These are phyloP conservation scores for Apodemia duryi DNA, from an alignment of 2,888 invertebrate genomes.

Conservation along the genomic window DNA sequence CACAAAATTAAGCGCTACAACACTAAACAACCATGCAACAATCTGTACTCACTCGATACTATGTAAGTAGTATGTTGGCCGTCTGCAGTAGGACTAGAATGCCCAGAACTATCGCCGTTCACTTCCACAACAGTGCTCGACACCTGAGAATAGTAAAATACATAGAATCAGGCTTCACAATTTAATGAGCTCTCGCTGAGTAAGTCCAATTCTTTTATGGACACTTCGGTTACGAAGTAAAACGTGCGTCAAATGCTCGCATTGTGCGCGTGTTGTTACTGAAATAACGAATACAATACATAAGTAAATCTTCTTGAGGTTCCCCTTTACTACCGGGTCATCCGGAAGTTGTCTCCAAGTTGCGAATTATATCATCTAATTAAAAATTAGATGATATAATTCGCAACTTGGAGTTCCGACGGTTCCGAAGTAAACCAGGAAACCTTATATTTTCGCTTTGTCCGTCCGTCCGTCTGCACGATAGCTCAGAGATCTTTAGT, in stretches of 20 bases:
- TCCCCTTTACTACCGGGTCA: no score
- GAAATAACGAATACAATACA: background rate
- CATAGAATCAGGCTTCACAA: background rate
- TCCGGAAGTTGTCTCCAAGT: no score
- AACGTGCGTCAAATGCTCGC: background rate
- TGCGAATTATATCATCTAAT: no score
- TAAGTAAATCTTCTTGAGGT: no score
- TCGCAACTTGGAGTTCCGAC: no score
- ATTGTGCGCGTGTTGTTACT: background rate
- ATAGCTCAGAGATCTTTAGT: no score
- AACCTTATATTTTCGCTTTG: no score
- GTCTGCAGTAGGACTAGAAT: constrained; percentile 73
- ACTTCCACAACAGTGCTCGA: constrained; percentile 68
- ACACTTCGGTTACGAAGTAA: background rate
- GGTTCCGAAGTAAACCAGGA: no score
- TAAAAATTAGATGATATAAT: no score
- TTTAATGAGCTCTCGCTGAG: background rate
- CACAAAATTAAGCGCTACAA: constrained; percentile 24
- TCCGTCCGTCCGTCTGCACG: no score
- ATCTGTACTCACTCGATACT: constrained; percentile 81
- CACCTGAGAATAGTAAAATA: constrained; percentile 45
- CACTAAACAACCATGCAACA: constrained; percentile 16
- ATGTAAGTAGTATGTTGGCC: constrained; percentile 82
- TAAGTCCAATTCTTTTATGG: background rate
- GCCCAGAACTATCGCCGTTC: constrained; percentile 78